A percentile compares a stretch with the other conserved stretches of the same genome.
These are phyloP conservation scores for Heliconius hortense DNA, from an alignment of 2,888 invertebrate genomes.

Conservation along the genomic window DNA sequence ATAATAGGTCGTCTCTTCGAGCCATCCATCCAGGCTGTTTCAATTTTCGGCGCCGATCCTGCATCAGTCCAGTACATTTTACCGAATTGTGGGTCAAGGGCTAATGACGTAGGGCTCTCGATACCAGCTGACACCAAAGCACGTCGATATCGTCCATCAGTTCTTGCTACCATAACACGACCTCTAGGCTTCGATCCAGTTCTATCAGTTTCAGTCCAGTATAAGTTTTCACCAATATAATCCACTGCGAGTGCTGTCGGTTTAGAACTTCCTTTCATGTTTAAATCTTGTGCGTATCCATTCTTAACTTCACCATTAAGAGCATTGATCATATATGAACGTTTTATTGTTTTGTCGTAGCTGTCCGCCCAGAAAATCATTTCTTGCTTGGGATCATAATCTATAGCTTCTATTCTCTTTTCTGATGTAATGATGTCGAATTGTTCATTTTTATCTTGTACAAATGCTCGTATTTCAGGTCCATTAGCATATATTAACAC, in stretches of 20 bases:
- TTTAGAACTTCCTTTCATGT: conserved; percentile 90
- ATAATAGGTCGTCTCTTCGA: conserved; percentile 91
- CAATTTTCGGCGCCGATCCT: conserved; percentile 95
- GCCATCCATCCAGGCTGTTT: conserved; percentile 98
- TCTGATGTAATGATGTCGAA: conserved; percentile 91
- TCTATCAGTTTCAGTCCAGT: conserved; percentile 94
- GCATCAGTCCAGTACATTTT: conserved; percentile 97
- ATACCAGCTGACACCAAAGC: conserved; percentile 90
- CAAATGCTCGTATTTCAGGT: conserved; percentile 91
- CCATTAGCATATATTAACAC: conserved; percentile 90
- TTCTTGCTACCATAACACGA: conserved; percentile 92
- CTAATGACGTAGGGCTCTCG: conserved; percentile 94
- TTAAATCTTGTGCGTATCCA: conserved; percentile 93
- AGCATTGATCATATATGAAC: conserved; percentile 94
- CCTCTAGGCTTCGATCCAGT: conserved; percentile 89
- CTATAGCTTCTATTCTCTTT: conserved; percentile 94
- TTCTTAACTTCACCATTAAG: conserved; percentile 88
- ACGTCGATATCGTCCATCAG: conserved; percentile 94
- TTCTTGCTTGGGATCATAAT: conserved; percentile 91
- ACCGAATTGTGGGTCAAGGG: conserved; percentile 92
- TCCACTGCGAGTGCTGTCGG: conserved; percentile 96
- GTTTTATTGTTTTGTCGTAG: conserved; percentile 93
- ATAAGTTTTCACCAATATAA: conserved; percentile 96
- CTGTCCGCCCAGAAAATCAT: conserved; percentile 98
- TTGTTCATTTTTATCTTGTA: conserved; percentile 85